Evolutionary conservation across 2,888 invertebrate species (phyloP).

Genomic region (Drosophila colorata): DNA sequence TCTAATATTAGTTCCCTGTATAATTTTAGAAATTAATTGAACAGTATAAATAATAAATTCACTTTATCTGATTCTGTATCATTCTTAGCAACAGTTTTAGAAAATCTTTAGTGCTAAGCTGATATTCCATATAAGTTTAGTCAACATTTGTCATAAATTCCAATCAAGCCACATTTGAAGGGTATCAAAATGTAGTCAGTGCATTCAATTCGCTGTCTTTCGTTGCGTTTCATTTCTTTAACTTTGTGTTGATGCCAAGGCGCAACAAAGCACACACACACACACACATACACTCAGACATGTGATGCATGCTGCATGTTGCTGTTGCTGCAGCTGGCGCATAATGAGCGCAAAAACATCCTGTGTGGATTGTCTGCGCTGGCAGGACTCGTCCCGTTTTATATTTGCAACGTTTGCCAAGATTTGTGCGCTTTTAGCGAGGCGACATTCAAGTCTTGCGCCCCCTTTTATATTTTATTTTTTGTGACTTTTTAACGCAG

Average conservation of each 20-base stretch:
- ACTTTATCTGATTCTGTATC: background rate
- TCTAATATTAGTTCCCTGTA: background rate
- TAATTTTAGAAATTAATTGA: background rate
- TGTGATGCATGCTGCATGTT: slow-evolving; percentile 16
- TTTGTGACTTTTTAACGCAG: slow-evolving; percentile 70
- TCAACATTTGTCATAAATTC: too few species aligned
- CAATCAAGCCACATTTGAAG: background rate
- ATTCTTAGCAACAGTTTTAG: background rate
- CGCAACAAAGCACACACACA: slow-evolving; percentile 63
- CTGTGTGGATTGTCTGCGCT: slow-evolving; percentile 68
- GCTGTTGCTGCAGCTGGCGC: slow-evolving; percentile 69
- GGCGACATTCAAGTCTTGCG: slow-evolving; percentile 59
- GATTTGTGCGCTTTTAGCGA: slow-evolving; percentile 76
- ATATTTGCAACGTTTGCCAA: slow-evolving; percentile 64
- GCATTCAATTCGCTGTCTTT: slow-evolving; percentile 8
- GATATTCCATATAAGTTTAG: too few species aligned
- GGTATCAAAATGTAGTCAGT: slow-evolving; percentile 23
- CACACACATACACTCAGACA: slow-evolving; percentile 29
- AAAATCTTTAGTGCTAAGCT: too few species aligned
- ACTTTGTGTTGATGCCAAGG: slow-evolving; percentile 58
- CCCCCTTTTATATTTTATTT: slow-evolving; percentile 20
- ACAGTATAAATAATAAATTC: background rate
- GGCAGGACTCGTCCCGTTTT: slow-evolving; percentile 42
- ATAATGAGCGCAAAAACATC: slow-evolving; percentile 80
- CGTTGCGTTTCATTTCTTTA: slow-evolving; percentile 40